Evolutionary conservation across 2,888 invertebrate genomes (phyloP).

Genomic region (Pollenia amentaria): DNA sequence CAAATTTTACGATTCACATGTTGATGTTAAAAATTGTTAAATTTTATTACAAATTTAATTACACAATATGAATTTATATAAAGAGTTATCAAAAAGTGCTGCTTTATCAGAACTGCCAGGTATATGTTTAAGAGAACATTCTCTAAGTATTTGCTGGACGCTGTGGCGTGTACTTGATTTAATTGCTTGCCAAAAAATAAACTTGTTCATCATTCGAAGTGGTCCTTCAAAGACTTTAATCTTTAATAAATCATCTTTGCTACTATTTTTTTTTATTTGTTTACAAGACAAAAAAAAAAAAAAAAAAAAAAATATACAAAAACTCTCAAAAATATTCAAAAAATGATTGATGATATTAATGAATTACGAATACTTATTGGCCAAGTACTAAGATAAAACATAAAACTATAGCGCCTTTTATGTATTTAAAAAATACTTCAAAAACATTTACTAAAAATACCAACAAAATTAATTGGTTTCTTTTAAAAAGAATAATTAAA

Average conservation of each 20-base stretch:
- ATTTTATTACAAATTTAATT: too few relatives aligned
- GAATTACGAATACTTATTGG: neutral
- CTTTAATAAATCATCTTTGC: neutral
- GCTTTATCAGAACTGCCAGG: too few relatives aligned
- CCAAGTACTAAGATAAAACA: too few relatives aligned
- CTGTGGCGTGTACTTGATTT: constrained; percentile 27
- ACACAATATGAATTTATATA: too few relatives aligned
- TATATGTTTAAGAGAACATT: too few relatives aligned
- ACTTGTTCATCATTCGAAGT: constrained; percentile 37
- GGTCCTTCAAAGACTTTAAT: neutral
- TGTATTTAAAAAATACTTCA: too few relatives aligned
- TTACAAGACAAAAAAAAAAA: neutral
- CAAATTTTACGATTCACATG: too few relatives aligned
- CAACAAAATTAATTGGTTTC: constrained; percentile 4
- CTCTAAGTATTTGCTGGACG: neutral
- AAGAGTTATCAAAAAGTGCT: too few relatives aligned
- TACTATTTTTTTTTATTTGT: neutral
- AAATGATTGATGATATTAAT: neutral
- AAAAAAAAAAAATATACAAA: too few relatives aligned
- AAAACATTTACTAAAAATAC: too few relatives aligned
- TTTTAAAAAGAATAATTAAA: neutral
- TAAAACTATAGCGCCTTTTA: too few relatives aligned
- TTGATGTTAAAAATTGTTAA: too few relatives aligned
- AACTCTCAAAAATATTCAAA: neutral
- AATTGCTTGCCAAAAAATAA: neutral